These are phyloP conservation scores for Atlantisia rogersi DNA, from an alignment of 2,113 vertebrate species.

Conservation along the genomic window DNA sequence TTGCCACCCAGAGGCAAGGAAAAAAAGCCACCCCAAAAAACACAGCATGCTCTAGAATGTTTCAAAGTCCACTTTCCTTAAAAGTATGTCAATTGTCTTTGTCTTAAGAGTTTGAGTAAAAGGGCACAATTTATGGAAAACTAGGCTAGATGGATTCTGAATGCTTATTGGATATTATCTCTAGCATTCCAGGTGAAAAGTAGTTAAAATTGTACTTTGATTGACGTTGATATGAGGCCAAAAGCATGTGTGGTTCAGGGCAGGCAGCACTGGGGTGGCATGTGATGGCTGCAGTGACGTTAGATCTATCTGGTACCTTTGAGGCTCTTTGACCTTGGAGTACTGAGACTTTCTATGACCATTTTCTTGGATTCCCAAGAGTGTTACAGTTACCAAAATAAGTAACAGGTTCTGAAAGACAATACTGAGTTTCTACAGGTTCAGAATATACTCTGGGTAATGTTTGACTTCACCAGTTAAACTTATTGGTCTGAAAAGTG, in stretches of 20 bases:
- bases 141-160: neutral
- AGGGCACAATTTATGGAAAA: neutral
- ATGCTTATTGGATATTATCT: neutral
- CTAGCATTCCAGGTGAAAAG: neutral
- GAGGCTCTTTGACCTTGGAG: neutral
- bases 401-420: neutral
- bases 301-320: neutral
- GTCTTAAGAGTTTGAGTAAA: neutral
- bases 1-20: too few relatives aligned
- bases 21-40: neutral
- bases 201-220: neutral
- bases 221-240: neutral
- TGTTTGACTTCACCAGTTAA: neutral
- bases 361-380: neutral
- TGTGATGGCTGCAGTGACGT: neutral
- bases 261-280: neutral
- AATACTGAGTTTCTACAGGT: neutral
- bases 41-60: neutral
- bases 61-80: neutral
- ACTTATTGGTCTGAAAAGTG: neutral
- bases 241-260: neutral
- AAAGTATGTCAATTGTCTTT: neutral
- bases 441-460: neutral
- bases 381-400: neutral
- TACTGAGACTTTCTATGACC: neutral